A percentile compares a stretch with the other conserved stretches of the same genome.
Conservation (phyloP, 1,140 invertebrate species). For the Formica exsecta region DNA sequence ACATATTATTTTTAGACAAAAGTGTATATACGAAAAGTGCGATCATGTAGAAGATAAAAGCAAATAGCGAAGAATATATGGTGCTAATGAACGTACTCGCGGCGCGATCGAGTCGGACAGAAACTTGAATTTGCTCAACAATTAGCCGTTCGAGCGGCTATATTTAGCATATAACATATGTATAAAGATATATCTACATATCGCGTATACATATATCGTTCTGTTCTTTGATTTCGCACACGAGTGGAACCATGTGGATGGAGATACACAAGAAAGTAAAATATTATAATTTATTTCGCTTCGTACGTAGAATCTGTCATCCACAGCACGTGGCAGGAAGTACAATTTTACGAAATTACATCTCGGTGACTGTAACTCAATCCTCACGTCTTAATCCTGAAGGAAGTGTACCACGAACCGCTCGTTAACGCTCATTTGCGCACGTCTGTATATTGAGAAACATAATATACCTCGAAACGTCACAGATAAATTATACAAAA, state of each 20-base stretch:
- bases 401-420: neutral
- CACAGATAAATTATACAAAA: neutral
- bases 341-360: conserved; percentile 43
- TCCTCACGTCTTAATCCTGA: neutral
- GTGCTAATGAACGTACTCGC: conserved; percentile 66
- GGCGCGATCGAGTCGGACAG: conserved; percentile 34
- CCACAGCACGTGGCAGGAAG: conserved; percentile 29
- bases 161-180: conserved; percentile 34
- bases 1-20: conserved; percentile 4
- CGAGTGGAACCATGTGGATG: neutral
- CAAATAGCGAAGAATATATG: neutral
- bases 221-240: neutral
- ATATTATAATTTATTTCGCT: neutral
- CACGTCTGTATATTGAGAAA: neutral
- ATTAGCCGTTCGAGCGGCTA: conserved; percentile 69
- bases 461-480: neutral
- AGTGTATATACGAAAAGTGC: neutral
- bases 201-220: conserved; percentile 8
- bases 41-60: too few relatives aligned
- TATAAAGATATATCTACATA: conserved; percentile 8
- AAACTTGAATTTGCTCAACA: conserved; percentile 72
- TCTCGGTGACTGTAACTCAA: conserved; percentile 10
- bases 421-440: neutral
- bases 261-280: neutral
- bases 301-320: neutral